These are phyloP conservation scores for Cataglyphis cursor DNA, from an alignment of 2,888 invertebrate genomes.

Conservation along the genomic window DNA sequence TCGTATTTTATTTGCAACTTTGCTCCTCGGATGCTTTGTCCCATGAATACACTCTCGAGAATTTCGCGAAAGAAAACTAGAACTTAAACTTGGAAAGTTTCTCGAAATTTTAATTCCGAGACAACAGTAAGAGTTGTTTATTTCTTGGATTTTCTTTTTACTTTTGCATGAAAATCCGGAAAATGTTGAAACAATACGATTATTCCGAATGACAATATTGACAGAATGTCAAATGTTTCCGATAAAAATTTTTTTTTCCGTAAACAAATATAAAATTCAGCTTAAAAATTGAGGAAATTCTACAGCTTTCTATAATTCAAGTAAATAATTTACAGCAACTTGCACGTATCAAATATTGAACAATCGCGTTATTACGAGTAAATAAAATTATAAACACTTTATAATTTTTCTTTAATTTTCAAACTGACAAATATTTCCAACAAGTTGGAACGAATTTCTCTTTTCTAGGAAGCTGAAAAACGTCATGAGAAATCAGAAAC, in stretches of 20 bases:
- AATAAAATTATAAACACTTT: background rate
- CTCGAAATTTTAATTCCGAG: constrained; percentile 15
- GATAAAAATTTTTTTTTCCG: background rate
- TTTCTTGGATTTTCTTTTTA: background rate
- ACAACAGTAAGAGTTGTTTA: constrained; percentile 11
- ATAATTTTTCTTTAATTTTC: background rate
- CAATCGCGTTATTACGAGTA: background rate
- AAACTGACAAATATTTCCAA: background rate
- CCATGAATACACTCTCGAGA: background rate
- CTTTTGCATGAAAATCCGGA: background rate
- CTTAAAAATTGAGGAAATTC: background rate
- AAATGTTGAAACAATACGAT: background rate
- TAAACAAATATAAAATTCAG: background rate
- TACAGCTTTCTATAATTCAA: background rate
- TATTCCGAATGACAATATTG: background rate
- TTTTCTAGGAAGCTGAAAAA: background rate
- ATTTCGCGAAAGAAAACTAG: background rate
- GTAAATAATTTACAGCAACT: background rate
- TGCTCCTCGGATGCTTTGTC: background rate
- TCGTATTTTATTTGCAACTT: constrained; percentile 15
- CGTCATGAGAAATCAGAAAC: constrained; percentile 5
- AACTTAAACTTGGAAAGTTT: background rate
- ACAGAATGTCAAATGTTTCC: background rate
- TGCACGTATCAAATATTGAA: background rate
- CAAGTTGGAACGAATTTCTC: background rate